Percentiles rank a stretch among this genome's conserved stretches.
These are phyloP conservation scores for Spinibarbus caldwelli DNA, from an alignment of 2,797 vertebrate species.

Conservation along the genomic window DNA sequence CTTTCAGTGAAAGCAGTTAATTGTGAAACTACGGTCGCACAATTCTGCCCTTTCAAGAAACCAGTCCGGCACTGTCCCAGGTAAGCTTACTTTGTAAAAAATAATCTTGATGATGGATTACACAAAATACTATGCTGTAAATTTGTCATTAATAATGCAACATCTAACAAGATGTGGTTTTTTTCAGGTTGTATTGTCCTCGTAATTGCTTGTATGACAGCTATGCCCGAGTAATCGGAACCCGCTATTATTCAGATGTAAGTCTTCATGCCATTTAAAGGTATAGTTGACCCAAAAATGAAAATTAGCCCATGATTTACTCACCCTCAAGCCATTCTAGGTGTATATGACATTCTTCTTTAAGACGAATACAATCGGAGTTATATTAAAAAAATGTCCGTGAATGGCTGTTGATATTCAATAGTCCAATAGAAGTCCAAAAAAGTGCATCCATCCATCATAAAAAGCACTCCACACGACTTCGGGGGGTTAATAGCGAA, in stretches of 20 bases:
- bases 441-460: too few relatives aligned
- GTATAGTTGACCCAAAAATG: neutral
- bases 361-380: too few relatives aligned
- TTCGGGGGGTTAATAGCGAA: too few relatives aligned
- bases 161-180: neutral
- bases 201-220: constrained; percentile 87
- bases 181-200: constrained; percentile 91
- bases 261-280: constrained; percentile 67
- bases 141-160: neutral
- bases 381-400: too few relatives aligned
- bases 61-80: constrained; percentile 93
- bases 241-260: constrained; percentile 91
- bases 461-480: too few relatives aligned
- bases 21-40: constrained; percentile 92
- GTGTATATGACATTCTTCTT: too few relatives aligned
- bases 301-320: neutral
- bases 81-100: too few relatives aligned
- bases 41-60: constrained; percentile 92
- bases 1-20: constrained; percentile 88
- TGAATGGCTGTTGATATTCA: too few relatives aligned
- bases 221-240: constrained; percentile 86
- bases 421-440: too few relatives aligned
- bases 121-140: neutral
- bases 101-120: neutral
- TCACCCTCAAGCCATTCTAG: too few relatives aligned